Conservation (phyloP, 2,888 invertebrate genomes). For the Limnephilus rhombicus region DNA sequence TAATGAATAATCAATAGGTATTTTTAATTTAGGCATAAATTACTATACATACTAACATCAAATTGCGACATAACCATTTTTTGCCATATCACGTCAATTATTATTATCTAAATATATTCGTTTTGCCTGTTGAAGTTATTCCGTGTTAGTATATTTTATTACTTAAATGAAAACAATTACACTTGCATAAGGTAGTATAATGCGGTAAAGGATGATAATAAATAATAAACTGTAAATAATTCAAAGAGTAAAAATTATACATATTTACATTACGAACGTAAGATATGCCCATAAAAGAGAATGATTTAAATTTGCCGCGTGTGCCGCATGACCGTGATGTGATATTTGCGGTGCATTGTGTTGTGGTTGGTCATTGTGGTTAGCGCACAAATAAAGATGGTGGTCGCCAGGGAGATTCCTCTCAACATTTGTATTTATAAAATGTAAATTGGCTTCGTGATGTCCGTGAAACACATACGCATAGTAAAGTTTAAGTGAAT, state of each 20-base stretch:
- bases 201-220: neutral
- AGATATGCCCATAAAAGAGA: constrained; percentile 18
- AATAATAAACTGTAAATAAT: neutral
- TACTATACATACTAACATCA: neutral
- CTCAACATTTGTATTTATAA: constrained; percentile 56
- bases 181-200: neutral
- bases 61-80: neutral
- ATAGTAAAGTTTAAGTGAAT: constrained; percentile 27
- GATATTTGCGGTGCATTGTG: constrained; percentile 45
- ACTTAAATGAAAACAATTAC: neutral
- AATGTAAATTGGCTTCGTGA: constrained; percentile 44
- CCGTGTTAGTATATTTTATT: neutral
- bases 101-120: neutral
- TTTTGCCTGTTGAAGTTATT: neutral
- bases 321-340: constrained; percentile 54
- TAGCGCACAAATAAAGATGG: constrained; percentile 65
- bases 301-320: constrained; percentile 56
- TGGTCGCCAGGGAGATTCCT: constrained; percentile 56
- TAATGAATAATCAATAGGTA: no score
- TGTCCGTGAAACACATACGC: neutral
- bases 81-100: neutral
- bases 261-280: neutral
- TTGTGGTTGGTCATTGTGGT: constrained; percentile 55
- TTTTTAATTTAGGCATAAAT: no score
- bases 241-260: neutral